Conservation (phyloP, 2,113 vertebrate species). For the Strigops habroptila region DNA sequence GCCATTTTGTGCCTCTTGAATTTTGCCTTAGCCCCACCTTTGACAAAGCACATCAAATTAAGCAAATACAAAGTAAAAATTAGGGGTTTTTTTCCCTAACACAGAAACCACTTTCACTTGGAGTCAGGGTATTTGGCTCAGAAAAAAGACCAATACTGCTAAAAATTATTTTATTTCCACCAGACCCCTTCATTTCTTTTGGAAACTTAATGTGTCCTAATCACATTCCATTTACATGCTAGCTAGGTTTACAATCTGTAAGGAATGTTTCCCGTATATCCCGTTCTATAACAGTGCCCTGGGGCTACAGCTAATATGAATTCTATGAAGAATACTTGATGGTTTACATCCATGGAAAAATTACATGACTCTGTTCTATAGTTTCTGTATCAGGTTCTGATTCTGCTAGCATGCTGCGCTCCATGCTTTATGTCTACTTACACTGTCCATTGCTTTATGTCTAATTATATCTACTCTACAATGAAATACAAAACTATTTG, state of each 20-base stretch:
- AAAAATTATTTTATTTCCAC: not conserved
- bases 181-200: not conserved
- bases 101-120: not conserved
- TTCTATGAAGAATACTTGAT: not conserved
- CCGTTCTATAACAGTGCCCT: not conserved
- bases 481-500: not conserved
- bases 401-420: not conserved
- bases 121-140: not conserved
- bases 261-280: not conserved
- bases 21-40: slow-evolving; percentile 3
- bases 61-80: slow-evolving; percentile 4
- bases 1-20: not conserved
- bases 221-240: not conserved
- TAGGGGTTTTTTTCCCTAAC: not conserved
- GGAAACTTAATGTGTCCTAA: not conserved
- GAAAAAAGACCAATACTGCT: not conserved
- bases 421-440: not conserved
- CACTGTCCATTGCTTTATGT: not conserved
- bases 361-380: not conserved
- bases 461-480: not conserved
- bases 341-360: not conserved
- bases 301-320: not conserved
- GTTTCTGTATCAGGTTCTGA: not conserved
- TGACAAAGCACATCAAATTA: slow-evolving; percentile 5
- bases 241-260: not conserved